Base-by-base conservation (phyloP, 2,888 invertebrate species). In the Thyatira batis region DNA sequence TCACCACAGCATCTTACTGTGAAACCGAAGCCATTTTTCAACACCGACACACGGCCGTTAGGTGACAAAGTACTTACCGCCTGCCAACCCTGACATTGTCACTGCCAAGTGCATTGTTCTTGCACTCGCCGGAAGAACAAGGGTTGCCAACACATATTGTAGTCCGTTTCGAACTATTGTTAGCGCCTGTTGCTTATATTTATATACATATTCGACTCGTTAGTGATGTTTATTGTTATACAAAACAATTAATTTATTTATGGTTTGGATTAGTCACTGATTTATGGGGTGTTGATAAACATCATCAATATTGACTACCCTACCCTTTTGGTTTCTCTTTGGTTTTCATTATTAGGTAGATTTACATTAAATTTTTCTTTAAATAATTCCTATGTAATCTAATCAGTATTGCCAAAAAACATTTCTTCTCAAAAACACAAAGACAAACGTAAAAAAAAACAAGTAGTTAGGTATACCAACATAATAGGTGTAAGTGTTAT, bases 81-180 rank as follows among this genome's bases (percentile, higher is more conserved):
- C 54, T 64, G 73, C 69, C 77, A 80, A 67, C 62, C 63, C 56
- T 67, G 63, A 55, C 73, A 80, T 71, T 80, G 81, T 80, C 82
- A 85, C 69, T 87, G 88, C 85, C 89, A 89, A 88, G 85, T 76
- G 73, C 84, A 87, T 85, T 84, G 84, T 85, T 79, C 67, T 69
- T 70, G 61, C 65, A 61, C 51, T 61, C 67, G 51, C 66, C 72
- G 78, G 78, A 76, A 80, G 72, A 70, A 66, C 58, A 71, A 74
- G 73, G 73, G 71, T 58, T 85, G 87, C 85, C 86, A 84, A 83
- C 68, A 68, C 60, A 33, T 13, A 71, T 65, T 85, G 71, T 76
- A 86, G 82, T 67, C 70, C 78, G 76, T 87, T 87, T 78, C 81
- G 56, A 60, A 58, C 78, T 84, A 84, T 82, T 82, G 76, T 80